Conservation (phyloP, 1,140 invertebrate species). For the Trichoplusia ni region DNA sequence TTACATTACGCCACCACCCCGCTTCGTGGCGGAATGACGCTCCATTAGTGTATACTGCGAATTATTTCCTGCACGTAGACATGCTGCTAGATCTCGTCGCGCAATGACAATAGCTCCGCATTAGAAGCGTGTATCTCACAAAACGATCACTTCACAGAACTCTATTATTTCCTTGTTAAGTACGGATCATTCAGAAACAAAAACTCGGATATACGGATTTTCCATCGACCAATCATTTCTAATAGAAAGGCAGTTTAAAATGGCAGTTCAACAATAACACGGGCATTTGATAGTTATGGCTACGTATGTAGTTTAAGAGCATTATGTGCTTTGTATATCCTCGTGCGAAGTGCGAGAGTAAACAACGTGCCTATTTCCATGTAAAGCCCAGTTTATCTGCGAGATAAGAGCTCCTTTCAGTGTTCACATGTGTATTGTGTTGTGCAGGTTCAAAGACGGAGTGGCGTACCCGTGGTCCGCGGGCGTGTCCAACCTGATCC, state of each 20-base stretch:
- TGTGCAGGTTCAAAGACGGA: constrained; percentile 88
- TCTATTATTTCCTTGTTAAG: constrained; percentile 6
- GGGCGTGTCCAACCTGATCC: constrained; percentile 85
- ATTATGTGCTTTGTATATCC: too few species aligned
- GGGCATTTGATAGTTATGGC: too few species aligned
- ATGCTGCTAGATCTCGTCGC: constrained; percentile 40
- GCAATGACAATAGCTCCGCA: constrained; percentile 27
- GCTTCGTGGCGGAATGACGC: constrained; percentile 42
- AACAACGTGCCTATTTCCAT: too few species aligned
- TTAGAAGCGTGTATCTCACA: constrained; percentile 16
- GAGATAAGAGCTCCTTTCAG: too few species aligned
- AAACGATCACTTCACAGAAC: constrained; percentile 25
- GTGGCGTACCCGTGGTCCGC: constrained; percentile 88
- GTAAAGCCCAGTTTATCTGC: too few species aligned
- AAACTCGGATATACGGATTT: not conserved
- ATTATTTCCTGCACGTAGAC: constrained; percentile 51
- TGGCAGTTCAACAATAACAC: too few species aligned
- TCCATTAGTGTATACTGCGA: constrained; percentile 51
- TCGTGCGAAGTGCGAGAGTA: too few species aligned
- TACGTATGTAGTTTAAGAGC: too few species aligned
- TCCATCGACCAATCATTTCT: not conserved
- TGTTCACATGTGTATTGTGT: too few species aligned
- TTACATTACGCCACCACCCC: constrained; percentile 50
- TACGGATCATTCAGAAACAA: not conserved
- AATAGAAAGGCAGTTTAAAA: too few species aligned